Percentiles rank a stretch among this genome's conserved stretches.
Conservation (phyloP, 2,888 invertebrate genomes). For the Lasius platythorax region DNA sequence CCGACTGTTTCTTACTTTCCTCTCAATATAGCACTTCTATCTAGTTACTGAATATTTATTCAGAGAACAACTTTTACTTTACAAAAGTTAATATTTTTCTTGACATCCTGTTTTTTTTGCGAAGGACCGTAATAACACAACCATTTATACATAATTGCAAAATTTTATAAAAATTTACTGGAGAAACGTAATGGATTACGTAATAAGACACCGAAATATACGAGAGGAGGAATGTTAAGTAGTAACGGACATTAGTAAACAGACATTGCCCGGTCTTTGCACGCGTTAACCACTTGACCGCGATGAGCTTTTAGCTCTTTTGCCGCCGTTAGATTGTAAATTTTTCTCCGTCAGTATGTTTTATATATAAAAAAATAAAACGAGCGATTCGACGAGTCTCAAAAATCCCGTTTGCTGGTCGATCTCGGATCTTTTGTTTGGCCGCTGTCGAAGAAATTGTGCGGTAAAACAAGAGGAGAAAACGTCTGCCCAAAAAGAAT, state of each 20-base stretch:
- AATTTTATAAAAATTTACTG: neutral
- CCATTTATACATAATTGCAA: neutral
- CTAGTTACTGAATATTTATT: neutral
- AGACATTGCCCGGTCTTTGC: constrained; percentile 56
- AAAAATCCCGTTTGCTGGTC: constrained; percentile 64
- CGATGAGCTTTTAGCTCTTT: constrained; percentile 29
- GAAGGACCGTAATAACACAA: neutral
- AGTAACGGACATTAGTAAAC: constrained; percentile 25
- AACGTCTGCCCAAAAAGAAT: constrained; percentile 56
- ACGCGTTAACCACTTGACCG: constrained; percentile 49
- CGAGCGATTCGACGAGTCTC: constrained; percentile 55
- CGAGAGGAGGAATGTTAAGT: constrained; percentile 22
- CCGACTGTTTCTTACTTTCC: constrained; percentile 9
- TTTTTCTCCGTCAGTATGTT: constrained; percentile 49
- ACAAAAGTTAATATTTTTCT: neutral
- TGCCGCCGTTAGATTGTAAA: constrained; percentile 2
- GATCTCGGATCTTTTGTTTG: constrained; percentile 69
- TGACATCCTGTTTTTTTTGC: neutral
- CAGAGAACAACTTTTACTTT: neutral
- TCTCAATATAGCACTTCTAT: neutral
- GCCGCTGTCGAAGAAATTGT: constrained; percentile 70
- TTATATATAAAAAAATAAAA: constrained; percentile 57
- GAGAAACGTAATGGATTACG: neutral
- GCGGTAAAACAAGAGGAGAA: constrained; percentile 69
- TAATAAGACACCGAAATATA: neutral